Conservation (phyloP, 2,113 vertebrate species). For the Entosphenus tridentatus region DNA sequence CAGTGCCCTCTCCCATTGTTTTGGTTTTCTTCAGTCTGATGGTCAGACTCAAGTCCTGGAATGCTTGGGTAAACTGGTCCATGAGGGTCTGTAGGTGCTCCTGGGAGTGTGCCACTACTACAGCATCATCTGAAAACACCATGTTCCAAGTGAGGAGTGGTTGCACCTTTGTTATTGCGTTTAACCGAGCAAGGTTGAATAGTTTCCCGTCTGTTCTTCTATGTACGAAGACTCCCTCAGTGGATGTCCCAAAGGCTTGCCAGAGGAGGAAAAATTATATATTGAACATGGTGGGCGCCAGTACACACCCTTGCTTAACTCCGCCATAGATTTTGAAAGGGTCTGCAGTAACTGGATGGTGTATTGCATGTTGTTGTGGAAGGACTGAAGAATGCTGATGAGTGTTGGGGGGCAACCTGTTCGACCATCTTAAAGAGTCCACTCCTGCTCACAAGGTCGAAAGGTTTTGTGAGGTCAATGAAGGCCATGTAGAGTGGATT, state of each 20-base stretch:
- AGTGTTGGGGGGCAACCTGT: neutral
- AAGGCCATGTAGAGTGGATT: constrained; percentile 7
- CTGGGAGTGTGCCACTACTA: neutral
- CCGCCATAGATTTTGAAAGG: neutral
- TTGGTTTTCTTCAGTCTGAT: neutral
- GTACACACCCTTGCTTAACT: constrained; percentile 7
- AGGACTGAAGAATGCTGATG: neutral
- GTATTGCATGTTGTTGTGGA: constrained; percentile 8
- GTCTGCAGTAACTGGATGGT: constrained; percentile 1
- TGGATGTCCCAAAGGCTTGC: neutral
- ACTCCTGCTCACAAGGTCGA: constrained; percentile 6
- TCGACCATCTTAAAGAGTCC: neutral
- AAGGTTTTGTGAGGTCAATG: constrained; percentile 8
- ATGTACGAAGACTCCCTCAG: neutral
- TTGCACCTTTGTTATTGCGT: neutral
- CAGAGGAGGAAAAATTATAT: constrained; percentile 7
- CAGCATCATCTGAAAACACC: neutral
- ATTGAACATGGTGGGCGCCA: constrained; percentile 6
- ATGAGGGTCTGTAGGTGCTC: neutral
- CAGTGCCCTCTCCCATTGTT: neutral
- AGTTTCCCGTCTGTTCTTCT: neutral
- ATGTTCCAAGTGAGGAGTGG: neutral
- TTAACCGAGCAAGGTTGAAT: neutral
- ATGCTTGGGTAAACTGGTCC: neutral
- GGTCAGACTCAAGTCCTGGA: neutral